Conservation (phyloP, 2,888 invertebrate species). For the Dicyrtomina minuta region DNA sequence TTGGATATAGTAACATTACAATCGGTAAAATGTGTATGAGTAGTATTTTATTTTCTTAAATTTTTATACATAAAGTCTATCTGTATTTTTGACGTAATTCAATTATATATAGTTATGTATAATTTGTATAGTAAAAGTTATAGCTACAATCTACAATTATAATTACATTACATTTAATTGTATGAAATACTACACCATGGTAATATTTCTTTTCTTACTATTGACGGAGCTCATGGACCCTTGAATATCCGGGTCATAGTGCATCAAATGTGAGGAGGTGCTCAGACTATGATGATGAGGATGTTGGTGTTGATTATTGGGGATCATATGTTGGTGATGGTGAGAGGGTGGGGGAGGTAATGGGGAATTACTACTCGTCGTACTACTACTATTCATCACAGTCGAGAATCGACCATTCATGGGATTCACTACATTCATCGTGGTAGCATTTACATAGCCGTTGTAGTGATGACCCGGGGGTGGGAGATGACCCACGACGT, state of each 20-base stretch:
- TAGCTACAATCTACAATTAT: too few relatives aligned
- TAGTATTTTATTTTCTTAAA: too few relatives aligned
- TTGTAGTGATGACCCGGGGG: conserved; percentile 30
- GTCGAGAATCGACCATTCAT: conserved; percentile 29
- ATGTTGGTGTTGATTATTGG: conserved; percentile 11
- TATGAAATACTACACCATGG: conserved; percentile 60
- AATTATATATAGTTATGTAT: too few relatives aligned
- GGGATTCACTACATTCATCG: conserved; percentile 20
- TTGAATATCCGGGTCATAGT: conserved; percentile 61
- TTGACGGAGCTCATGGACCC: conserved; percentile 64
- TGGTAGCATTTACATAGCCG: conserved; percentile 20
- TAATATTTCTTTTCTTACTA: conserved; percentile 61
- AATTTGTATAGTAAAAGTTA: too few relatives aligned
- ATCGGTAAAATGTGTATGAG: too few relatives aligned
- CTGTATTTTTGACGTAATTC: too few relatives aligned
- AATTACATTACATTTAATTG: not conserved
- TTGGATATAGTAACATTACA: too few relatives aligned
- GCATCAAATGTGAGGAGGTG: conserved; percentile 45
- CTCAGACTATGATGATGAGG: not conserved
- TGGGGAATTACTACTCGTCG: conserved; percentile 36
- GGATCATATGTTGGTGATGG: conserved; percentile 31
- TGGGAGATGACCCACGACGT: conserved; percentile 29
- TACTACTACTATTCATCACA: conserved; percentile 31
- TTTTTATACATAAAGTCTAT: too few relatives aligned
- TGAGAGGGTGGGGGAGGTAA: conserved; percentile 28